These are phyloP conservation scores for Oedothorax gibbosus DNA, from an alignment of 1,140 invertebrate species.

Conservation along the genomic window DNA sequence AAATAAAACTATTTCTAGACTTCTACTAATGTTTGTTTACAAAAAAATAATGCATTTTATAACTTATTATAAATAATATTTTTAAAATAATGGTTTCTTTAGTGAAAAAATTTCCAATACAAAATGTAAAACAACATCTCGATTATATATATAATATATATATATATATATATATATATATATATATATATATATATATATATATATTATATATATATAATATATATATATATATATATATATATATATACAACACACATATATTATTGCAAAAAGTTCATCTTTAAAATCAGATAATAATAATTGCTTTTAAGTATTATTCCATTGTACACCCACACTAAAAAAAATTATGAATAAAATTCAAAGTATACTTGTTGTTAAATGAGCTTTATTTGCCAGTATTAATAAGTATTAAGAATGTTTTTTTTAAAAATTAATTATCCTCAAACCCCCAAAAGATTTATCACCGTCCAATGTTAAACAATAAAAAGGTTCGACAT, in stretches of 20 bases:
- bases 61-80: too few relatives aligned
- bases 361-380: constrained; percentile 24
- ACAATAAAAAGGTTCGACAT: neutral
- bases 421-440: neutral
- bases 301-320: neutral
- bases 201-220: neutral
- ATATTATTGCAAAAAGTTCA: constrained; percentile 2
- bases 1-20: too few relatives aligned
- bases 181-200: neutral
- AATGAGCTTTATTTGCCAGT: constrained; percentile 17
- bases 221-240: neutral
- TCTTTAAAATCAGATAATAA: constrained; percentile 4
- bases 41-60: too few relatives aligned
- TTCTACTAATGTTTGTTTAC: too few relatives aligned
- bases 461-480: constrained; percentile 11
- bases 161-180: neutral
- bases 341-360: neutral
- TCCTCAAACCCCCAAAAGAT: constrained; percentile 7
- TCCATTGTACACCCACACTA: neutral
- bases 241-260: constrained; percentile 2
- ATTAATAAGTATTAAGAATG: neutral
- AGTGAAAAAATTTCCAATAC: too few relatives aligned
- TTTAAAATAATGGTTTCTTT: too few relatives aligned
- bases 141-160: too few relatives aligned
- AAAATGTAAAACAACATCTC: too few relatives aligned